Conservation (phyloP, 2,113 vertebrate genomes). For the Stomatorhinus ivindoensis region DNA sequence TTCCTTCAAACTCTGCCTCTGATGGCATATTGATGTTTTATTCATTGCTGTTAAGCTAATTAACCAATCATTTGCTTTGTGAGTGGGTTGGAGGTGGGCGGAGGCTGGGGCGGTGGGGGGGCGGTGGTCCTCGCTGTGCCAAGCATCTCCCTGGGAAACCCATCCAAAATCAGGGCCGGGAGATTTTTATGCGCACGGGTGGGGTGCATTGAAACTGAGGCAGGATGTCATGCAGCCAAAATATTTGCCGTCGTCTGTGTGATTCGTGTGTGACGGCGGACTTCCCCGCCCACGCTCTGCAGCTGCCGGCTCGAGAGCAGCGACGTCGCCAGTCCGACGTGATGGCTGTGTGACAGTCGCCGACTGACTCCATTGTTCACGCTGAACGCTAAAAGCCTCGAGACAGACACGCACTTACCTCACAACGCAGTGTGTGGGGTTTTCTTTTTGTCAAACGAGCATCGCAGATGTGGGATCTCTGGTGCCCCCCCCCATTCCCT, state of each 20-base stretch:
- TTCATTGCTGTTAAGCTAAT: conserved; percentile 12
- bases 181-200: not conserved
- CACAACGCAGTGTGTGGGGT: not conserved
- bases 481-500: not conserved
- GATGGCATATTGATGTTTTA: conserved; percentile 4
- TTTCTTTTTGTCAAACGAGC: not conserved
- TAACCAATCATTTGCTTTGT: conserved; percentile 12
- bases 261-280: not conserved
- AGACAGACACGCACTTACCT: not conserved
- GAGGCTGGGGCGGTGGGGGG: not conserved
- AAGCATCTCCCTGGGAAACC: not conserved
- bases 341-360: not conserved
- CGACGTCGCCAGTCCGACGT: not conserved
- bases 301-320: not conserved
- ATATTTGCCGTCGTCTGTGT: not conserved
- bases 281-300: not conserved
- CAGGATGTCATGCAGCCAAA: too few species aligned
- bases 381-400: not conserved
- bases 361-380: not conserved
- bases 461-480: not conserved
- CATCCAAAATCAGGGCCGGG: not conserved
- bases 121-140: not conserved
- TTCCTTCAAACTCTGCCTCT: not conserved
- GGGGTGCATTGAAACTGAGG: too few species aligned
- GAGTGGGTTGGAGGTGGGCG: not conserved